phyloP scores from a whole-genome alignment of 1,140 invertebrate species.

The Drosophila lini region DNA sequence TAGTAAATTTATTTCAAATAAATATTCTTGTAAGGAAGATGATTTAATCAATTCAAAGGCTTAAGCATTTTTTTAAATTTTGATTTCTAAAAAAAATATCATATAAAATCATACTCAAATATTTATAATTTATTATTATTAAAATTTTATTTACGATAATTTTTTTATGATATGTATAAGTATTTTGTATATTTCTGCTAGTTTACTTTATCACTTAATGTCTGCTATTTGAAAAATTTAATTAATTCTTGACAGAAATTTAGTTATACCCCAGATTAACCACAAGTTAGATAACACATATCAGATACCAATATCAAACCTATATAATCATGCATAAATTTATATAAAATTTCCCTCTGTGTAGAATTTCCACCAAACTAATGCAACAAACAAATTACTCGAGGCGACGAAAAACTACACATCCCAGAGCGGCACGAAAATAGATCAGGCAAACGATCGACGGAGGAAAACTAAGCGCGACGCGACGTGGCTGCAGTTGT shows the following conservation, averaged over 20 bases:
- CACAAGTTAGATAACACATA: not conserved
- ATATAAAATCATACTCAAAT: too few species aligned
- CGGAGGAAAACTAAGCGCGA: constrained; percentile 53
- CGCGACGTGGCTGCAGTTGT: constrained; percentile 35
- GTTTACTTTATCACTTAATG: too few species aligned
- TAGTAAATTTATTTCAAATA: too few species aligned
- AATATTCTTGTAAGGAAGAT: not conserved
- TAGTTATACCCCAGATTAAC: not conserved
- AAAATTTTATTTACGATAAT: too few species aligned
- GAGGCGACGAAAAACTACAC: constrained; percentile 74
- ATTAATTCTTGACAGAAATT: not conserved
- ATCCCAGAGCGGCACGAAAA: constrained; percentile 65
- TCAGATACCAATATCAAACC: too few species aligned
- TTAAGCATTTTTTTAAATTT: too few species aligned
- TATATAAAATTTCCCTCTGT: constrained; percentile 21
- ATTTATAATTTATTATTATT: too few species aligned
- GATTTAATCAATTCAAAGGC: not conserved
- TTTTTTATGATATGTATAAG: too few species aligned
- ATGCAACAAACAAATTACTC: constrained; percentile 79
- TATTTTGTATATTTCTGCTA: too few species aligned
- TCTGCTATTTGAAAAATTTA: not conserved
- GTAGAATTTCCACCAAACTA: constrained; percentile 62
- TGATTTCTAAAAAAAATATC: too few species aligned
- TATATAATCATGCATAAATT: not conserved
- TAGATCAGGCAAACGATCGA: constrained; percentile 74